These are phyloP conservation scores for Spheniscus humboldti DNA, from an alignment of 2,797 vertebrate genomes.

Conservation along the genomic window DNA sequence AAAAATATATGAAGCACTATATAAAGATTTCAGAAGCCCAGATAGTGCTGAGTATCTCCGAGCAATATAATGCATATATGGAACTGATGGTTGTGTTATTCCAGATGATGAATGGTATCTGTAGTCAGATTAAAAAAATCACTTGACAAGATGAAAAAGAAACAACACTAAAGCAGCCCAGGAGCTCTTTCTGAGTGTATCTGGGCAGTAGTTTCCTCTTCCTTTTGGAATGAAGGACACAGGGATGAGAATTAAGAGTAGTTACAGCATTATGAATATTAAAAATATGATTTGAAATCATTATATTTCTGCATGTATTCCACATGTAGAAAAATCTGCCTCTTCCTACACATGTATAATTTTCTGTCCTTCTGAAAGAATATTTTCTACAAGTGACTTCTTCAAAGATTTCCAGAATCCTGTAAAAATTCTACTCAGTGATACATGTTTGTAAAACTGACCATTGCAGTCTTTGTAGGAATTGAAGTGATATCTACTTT, in stretches of 20 bases:
- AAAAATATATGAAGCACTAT: neutral
- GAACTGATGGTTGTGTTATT: neutral
- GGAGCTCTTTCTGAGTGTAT: neutral
- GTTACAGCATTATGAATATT: neutral
- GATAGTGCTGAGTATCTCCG: neutral
- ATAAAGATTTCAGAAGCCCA: neutral
- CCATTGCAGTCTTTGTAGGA: neutral
- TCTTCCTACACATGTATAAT: neutral
- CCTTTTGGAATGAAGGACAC: neutral
- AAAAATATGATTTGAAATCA: neutral
- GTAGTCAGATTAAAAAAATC: neutral
- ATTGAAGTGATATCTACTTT: neutral
- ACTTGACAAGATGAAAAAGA: neutral
- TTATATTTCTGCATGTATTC: neutral
- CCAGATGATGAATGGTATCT: neutral
- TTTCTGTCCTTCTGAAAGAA: neutral
- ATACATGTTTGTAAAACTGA: neutral
- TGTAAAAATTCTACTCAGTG: neutral
- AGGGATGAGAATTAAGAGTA: neutral
- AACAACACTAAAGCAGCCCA: neutral
- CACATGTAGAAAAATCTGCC: neutral
- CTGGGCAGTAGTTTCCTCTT: neutral
- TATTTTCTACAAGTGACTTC: neutral
- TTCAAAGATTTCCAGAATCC: neutral
- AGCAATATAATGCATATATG: neutral